These are phyloP conservation scores for Cettia cetti DNA, from an alignment of 2,113 vertebrate genomes.

Conservation along the genomic window DNA sequence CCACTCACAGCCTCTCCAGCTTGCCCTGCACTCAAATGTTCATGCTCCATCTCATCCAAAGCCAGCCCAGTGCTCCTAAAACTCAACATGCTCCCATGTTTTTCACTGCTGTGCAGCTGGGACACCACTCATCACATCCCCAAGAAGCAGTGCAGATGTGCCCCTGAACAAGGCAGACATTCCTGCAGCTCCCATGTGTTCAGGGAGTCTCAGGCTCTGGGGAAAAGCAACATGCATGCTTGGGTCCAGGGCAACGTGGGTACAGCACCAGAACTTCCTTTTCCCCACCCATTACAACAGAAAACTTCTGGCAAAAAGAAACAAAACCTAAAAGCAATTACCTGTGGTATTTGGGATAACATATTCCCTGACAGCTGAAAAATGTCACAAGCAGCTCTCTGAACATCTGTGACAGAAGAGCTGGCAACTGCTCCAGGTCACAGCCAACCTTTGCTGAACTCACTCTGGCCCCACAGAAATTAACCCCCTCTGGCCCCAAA, in stretches of 20 bases:
- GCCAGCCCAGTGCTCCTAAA: not conserved
- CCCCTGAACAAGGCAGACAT: not conserved
- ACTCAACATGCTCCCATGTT: not conserved
- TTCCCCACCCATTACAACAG: not conserved
- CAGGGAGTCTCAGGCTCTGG: not conserved
- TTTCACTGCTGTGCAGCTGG: not conserved
- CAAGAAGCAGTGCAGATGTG: not conserved
- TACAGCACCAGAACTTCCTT: not conserved
- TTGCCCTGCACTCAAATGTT: not conserved
- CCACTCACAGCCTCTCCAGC: not conserved
- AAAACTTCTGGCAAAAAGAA: not conserved
- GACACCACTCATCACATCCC: not conserved
- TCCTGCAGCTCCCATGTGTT: not conserved
- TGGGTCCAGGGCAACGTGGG: not conserved
- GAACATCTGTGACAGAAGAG: not conserved
- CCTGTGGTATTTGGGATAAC: not conserved
- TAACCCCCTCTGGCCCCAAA: not conserved
- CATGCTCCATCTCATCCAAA: not conserved
- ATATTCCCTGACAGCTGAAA: not conserved
- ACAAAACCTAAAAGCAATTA: not conserved
- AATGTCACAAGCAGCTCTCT: not conserved
- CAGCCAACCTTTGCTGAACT: slow-evolving; percentile 18
- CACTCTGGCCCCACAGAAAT: not conserved
- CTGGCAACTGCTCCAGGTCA: slow-evolving; percentile 4
- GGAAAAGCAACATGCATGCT: not conserved